Evolutionary conservation across 35 echinoderm and acorn worm species (phyloP).

Genomic region (Heliocidaris tuberculata): DNA sequence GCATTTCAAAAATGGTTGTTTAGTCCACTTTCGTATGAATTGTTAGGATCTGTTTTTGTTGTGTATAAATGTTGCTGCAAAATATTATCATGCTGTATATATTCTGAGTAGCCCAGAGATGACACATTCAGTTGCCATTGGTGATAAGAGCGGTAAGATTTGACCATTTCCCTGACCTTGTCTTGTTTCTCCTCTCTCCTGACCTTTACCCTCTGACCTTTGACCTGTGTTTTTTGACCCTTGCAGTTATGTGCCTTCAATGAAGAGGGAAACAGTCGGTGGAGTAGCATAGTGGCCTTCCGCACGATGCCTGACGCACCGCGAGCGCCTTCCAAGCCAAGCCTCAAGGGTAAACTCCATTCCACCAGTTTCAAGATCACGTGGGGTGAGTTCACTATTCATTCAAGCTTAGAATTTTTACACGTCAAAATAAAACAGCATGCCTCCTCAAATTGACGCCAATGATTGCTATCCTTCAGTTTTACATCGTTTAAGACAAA

Average conservation of each 20-base stretch:
- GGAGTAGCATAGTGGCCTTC: slow-evolving; percentile 90
- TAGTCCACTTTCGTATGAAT: too few species aligned
- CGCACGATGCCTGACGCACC: slow-evolving; percentile 88
- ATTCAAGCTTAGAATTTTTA: background rate
- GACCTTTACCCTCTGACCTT: background rate
- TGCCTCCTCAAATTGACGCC: too few species aligned
- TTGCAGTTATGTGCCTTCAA: slow-evolving; percentile 98
- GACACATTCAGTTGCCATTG: background rate
- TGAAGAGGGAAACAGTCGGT: slow-evolving; percentile 90
- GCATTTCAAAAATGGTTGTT: too few species aligned
- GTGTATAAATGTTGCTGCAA: background rate
- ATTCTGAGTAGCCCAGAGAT: background rate
- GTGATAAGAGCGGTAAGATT: too few species aligned
- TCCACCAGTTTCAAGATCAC: slow-evolving; percentile 96
- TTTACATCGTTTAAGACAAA: too few species aligned
- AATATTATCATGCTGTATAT: background rate
- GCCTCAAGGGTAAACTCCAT: slow-evolving; percentile 96
- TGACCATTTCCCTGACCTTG: too few species aligned
- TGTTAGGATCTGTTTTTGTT: background rate
- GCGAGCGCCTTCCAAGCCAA: slow-evolving; percentile 81
- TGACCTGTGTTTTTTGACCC: background rate
- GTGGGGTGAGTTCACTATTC: slow-evolving; percentile 77
- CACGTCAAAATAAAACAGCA: too few species aligned
- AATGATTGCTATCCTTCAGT: too few species aligned
- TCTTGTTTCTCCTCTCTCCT: background rate